phyloP scores from a whole-genome alignment of 1,140 invertebrate species.

The Calliopsis andreniformis region DNA sequence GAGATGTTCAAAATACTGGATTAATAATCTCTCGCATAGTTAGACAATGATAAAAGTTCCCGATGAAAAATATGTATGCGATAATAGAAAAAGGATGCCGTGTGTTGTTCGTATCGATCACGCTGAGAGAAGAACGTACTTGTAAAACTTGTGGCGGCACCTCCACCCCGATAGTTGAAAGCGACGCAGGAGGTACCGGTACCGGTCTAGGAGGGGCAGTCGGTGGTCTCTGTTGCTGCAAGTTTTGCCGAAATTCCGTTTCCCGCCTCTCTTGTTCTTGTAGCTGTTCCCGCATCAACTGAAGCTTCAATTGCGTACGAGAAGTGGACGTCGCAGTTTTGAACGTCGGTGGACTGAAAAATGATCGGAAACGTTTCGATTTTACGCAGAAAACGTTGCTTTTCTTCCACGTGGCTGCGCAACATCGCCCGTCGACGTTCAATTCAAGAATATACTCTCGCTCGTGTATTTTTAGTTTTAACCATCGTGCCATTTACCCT shows the following conservation, averaged over 20 bases:
- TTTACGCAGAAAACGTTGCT: neutral
- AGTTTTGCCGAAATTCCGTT: conserved; percentile 81
- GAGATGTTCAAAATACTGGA: too few relatives aligned
- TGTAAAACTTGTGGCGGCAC: conserved; percentile 91
- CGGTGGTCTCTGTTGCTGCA: conserved; percentile 82
- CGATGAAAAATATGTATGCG: too few relatives aligned
- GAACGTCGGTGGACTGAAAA: conserved; percentile 89
- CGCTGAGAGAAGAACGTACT: conserved; percentile 81
- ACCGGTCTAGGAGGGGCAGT: conserved; percentile 81
- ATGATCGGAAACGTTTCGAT: conserved; percentile 47
- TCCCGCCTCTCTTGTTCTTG: conserved; percentile 87
- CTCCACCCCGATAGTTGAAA: conserved; percentile 86
- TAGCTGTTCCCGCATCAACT: conserved; percentile 91
- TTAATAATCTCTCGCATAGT: too few relatives aligned
- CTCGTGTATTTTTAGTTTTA: neutral
- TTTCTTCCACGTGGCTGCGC: neutral
- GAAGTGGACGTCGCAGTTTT: conserved; percentile 90
- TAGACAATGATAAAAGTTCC: too few relatives aligned
- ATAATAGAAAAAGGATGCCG: too few relatives aligned
- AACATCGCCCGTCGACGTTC: neutral
- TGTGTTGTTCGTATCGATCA: too few relatives aligned
- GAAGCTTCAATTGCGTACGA: conserved; percentile 91
- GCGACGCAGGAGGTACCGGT: conserved; percentile 82
- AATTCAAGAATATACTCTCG: neutral
- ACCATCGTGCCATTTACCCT: neutral